Base-by-base conservation (phyloP, 2,888 invertebrate genomes). In the Agrotis segetum region DNA sequence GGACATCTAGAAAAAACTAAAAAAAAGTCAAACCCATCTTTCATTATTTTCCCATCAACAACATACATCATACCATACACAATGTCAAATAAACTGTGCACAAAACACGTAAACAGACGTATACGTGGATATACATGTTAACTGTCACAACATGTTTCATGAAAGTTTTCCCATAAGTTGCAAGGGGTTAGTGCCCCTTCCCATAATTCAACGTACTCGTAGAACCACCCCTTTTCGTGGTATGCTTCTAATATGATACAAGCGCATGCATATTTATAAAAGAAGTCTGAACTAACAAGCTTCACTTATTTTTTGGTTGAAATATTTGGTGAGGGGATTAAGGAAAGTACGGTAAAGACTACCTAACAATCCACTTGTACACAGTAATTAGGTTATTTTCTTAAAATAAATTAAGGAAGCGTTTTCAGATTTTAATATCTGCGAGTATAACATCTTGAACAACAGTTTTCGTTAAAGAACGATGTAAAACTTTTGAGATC, bases 201-300 rank as follows among this genome's bases (percentile, higher is more conserved):
- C 72, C 86, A 89, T 91, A 88, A 88, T 83, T 89, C 88, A 90
- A 90, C 88, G 89, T n/a, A n/a, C n/a, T n/a, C n/a, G n/a, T 84
- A 77, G 83, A 79, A 67, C 88, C 88, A 83, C 87, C 88, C 88
- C 86, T 86, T 87, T 86, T 66, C 85, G 87, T 88, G 72, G 89
- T 89, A 90, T 88, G 88, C 85, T 73, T 81, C 79, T 78, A 78
- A 81, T 81, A 81, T 74, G 62, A 79, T 66, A 76, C 50, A 55
- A 81, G 47, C 46, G 62, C 52, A 65, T 65, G 85, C 85, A 84
- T 86, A 71, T 81, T 71, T 79, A 69, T 61, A 63, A 61, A 74
- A 80, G 71, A 69, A 79, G 44, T 21, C 21, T 76, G 58, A 58
- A 79, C 73, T 73, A 67, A 64, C 63, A 72, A 72, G 63, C 0